Conservation (phyloP, 2,113 vertebrate species). For the Penelope pileata region DNA sequence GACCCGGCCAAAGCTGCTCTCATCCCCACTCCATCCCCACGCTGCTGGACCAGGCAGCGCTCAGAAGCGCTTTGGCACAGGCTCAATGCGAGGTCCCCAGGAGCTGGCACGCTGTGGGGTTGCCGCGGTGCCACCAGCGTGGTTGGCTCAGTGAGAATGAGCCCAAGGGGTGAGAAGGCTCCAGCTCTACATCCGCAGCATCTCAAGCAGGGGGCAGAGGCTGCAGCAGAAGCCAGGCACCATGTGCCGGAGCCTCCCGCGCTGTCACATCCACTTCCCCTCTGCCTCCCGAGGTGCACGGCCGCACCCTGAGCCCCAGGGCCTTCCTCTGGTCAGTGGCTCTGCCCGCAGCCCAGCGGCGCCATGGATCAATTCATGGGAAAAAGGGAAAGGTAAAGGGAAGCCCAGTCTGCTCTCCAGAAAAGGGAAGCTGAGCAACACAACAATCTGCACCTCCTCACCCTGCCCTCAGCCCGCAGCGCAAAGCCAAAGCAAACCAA, state of each 20-base stretch:
- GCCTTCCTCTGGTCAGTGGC: background rate
- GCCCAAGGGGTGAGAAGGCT: background rate
- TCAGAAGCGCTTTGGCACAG: background rate
- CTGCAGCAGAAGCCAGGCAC: background rate
- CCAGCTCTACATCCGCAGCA: background rate
- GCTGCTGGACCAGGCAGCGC: background rate
- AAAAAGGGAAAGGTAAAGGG: background rate
- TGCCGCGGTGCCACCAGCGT: background rate
- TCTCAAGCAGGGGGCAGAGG: background rate
- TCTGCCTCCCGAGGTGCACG: background rate
- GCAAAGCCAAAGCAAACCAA: background rate
- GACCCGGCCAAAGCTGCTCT: background rate
- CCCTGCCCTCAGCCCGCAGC: background rate
- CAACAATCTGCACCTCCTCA: background rate
- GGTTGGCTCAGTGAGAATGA: background rate
- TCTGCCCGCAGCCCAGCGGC: rapidly evolving
- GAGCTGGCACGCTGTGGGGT: rapidly evolving
- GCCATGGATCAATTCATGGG: background rate
- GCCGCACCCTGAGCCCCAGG: background rate
- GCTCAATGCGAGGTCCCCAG: background rate
- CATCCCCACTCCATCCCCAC: background rate
- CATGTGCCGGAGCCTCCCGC: rapidly evolving
- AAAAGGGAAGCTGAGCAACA: background rate
- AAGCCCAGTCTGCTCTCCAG: background rate
- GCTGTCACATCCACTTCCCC: background rate